A percentile compares a stretch with the other conserved stretches of the same genome.
Evolutionary conservation across 2,888 invertebrate genomes (phyloP).

Genomic region (Drosophila atripex): DNA sequence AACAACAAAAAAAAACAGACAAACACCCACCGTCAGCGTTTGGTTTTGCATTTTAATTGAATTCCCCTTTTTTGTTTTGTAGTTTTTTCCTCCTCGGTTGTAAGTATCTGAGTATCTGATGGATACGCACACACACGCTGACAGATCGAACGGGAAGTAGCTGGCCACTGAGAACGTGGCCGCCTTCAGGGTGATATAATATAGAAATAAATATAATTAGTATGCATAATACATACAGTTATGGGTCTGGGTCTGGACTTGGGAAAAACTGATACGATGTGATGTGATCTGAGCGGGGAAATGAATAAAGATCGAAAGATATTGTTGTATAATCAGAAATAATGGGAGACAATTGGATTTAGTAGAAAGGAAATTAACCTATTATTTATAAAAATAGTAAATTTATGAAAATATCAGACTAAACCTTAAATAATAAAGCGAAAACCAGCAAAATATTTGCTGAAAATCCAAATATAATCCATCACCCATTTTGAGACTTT

Average conservation of each 20-base stretch:
- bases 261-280: background rate
- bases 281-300: background rate
- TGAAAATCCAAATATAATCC: background rate
- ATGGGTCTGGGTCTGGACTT: slow-evolving; percentile 7
- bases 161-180: slow-evolving; percentile 53
- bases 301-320: slow-evolving; percentile 4
- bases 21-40: slow-evolving; percentile 20
- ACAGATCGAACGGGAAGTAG: slow-evolving; percentile 67
- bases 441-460: background rate
- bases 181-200: slow-evolving; percentile 45
- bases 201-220: slow-evolving; percentile 29
- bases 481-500: background rate
- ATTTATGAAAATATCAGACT: too few species aligned
- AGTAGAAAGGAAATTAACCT: background rate
- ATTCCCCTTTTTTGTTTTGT: slow-evolving; percentile 34
- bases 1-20: slow-evolving; percentile 9
- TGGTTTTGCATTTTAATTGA: slow-evolving; percentile 73
- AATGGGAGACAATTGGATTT: background rate
- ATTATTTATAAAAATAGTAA: too few species aligned
- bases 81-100: slow-evolving; percentile 25
- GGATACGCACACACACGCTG: slow-evolving; percentile 31
- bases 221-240: slow-evolving; percentile 28
- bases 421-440: too few species aligned
- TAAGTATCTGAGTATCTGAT: slow-evolving; percentile 47
- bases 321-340: slow-evolving; percentile 16